Conservation (phyloP, 1,140 invertebrate genomes). For the Riptortus pedestris region DNA sequence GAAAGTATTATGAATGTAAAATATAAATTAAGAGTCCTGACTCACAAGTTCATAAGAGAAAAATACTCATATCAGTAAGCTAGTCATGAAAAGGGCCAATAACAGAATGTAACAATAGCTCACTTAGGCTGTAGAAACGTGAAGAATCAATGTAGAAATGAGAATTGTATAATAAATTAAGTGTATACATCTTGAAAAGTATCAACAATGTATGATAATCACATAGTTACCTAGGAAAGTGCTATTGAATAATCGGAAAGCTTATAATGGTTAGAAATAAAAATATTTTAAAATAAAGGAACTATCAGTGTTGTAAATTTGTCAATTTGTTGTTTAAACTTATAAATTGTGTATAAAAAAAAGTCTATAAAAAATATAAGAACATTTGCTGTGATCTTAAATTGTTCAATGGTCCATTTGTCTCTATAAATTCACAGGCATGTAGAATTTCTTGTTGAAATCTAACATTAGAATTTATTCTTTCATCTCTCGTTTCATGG, state of each 20-base stretch:
- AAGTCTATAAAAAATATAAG: neutral
- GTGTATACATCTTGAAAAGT: neutral
- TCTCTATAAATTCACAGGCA: no score
- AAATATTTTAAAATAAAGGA: neutral
- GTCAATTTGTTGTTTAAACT: neutral
- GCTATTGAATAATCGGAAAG: neutral
- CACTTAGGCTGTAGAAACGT: neutral
- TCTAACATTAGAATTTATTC: no score
- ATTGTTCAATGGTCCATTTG: neutral
- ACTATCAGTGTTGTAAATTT: neutral
- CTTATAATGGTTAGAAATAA: neutral
- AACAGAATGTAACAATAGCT: neutral
- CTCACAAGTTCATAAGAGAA: neutral
- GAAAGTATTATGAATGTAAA: neutral
- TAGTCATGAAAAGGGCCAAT: neutral
- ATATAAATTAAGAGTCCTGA: neutral
- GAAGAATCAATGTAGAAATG: neutral
- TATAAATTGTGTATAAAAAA: neutral
- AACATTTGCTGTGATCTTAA: neutral
- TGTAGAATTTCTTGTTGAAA: no score
- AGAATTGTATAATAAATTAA: neutral
- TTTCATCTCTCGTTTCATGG: no score
- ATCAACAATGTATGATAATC: neutral
- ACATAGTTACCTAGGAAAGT: neutral
- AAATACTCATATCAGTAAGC: neutral